Evolutionary conservation across 2,797 vertebrate species (phyloP).

Genomic region (Malurus leucopterus): DNA sequence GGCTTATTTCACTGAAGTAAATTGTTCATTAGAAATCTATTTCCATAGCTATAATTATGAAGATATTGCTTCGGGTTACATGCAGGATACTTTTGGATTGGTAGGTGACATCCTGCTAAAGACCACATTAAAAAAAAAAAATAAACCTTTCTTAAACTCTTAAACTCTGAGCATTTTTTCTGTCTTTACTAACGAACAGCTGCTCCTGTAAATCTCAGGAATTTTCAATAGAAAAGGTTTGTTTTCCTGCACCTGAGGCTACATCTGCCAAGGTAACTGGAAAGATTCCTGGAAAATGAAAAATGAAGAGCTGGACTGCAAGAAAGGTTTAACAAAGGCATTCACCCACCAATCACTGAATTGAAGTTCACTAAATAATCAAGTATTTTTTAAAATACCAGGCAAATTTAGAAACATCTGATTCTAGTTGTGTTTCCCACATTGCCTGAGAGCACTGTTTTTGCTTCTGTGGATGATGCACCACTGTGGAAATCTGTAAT

Average conservation of each 20-base stretch:
- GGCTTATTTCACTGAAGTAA: not conserved
- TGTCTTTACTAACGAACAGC: not conserved
- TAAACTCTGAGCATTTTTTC: not conserved
- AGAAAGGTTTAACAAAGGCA: not conserved
- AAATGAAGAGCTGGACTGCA: not conserved
- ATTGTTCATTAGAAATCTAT: not conserved
- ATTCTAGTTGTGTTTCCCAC: not conserved
- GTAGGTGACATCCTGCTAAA: not conserved
- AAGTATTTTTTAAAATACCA: rapidly evolving
- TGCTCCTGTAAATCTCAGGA: not conserved
- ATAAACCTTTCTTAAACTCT: not conserved
- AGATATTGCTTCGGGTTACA: not conserved
- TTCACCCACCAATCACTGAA: not conserved
- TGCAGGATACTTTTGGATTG: not conserved
- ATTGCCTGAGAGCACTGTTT: not conserved
- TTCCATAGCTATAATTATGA: not conserved
- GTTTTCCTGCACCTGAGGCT: not conserved
- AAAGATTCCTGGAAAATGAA: not conserved
- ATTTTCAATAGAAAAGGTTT: not conserved
- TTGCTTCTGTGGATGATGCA: not conserved
- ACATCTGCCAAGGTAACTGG: not conserved
- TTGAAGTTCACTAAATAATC: not conserved
- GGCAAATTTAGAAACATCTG: not conserved
- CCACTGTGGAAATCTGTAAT: not conserved
- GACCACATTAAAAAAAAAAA: not conserved